These are phyloP conservation scores for Apogon hyalosoma DNA, from an alignment of 2,797 vertebrate species.

Conservation along the genomic window DNA sequence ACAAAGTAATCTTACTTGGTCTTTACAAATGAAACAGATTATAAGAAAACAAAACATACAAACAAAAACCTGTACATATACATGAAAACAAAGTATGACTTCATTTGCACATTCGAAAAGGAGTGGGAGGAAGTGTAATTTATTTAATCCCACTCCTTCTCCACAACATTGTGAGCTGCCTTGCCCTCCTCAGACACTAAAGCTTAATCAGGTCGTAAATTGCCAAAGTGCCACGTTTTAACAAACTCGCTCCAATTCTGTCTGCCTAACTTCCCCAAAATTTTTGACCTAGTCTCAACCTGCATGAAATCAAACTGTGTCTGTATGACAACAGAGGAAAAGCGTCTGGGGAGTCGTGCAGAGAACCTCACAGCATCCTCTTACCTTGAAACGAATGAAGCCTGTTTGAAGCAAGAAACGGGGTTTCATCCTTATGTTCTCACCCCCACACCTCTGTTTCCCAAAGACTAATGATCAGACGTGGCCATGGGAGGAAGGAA, in stretches of 20 bases:
- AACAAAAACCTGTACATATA: too few species aligned
- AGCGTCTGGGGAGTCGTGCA: constrained; percentile 26
- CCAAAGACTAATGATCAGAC: constrained; percentile 15
- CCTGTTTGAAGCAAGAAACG: constrained; percentile 41
- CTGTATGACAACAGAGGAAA: constrained; percentile 22
- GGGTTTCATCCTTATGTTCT: constrained; percentile 30
- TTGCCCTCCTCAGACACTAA: neutral
- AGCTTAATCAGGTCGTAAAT: constrained; percentile 28
- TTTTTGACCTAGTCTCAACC: constrained; percentile 36
- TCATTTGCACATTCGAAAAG: too few species aligned
- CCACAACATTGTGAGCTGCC: neutral
- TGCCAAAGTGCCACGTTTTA: constrained; percentile 1
- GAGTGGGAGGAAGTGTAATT: too few species aligned
- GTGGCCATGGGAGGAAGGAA: constrained; percentile 30
- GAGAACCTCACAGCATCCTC: constrained; percentile 48
- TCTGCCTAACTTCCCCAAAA: constrained; percentile 22
- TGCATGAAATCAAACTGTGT: constrained; percentile 33
- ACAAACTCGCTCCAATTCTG: constrained; percentile 33
- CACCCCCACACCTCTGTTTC: constrained; percentile 12
- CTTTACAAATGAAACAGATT: too few species aligned
- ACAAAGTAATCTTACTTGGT: too few species aligned
- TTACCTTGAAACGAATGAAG: constrained; percentile 30
- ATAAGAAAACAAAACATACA: too few species aligned
- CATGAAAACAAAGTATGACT: too few species aligned
- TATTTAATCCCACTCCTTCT: too few species aligned